Evolutionary conservation across 2,888 invertebrate genomes (phyloP).

Genomic region (Papilio protenor): DNA sequence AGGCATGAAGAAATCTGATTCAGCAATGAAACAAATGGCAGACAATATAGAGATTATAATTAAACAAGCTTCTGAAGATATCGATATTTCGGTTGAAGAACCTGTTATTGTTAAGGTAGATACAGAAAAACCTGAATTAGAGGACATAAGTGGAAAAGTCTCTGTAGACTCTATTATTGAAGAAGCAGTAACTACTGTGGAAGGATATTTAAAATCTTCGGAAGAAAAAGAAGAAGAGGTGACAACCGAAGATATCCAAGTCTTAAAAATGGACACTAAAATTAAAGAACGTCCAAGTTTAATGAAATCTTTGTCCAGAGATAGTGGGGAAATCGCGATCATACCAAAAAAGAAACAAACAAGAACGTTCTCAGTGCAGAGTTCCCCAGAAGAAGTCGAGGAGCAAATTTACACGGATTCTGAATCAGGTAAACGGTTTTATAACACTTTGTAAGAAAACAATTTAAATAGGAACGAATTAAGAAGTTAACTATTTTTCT

Average conservation of each 20-base stretch:
- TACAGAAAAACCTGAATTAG: constrained; percentile 54
- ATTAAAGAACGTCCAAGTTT: constrained; percentile 74
- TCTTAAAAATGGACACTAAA: constrained; percentile 64
- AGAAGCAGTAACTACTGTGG: constrained; percentile 76
- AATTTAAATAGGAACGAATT: neutral
- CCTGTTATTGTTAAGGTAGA: constrained; percentile 56
- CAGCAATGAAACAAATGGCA: constrained; percentile 82
- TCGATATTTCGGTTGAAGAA: constrained; percentile 76
- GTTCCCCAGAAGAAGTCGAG: constrained; percentile 82
- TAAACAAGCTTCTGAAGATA: constrained; percentile 79
- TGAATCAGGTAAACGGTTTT: constrained; percentile 71
- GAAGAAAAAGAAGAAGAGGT: constrained; percentile 62
- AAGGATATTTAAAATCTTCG: constrained; percentile 67
- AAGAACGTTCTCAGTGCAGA: constrained; percentile 81
- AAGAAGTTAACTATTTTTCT: neutral
- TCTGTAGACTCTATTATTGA: constrained; percentile 80
- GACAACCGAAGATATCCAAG: constrained; percentile 59
- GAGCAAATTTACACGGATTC: constrained; percentile 83
- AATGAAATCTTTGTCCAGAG: constrained; percentile 78
- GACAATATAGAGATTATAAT: constrained; percentile 82
- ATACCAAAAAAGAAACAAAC: constrained; percentile 80
- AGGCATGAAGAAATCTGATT: constrained; percentile 78
- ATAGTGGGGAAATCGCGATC: constrained; percentile 78
- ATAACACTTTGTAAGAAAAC: neutral
- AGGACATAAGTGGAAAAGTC: constrained; percentile 70